These are phyloP conservation scores for Tetragnatha versicolor DNA, from an alignment of 1,140 invertebrate genomes.

Conservation along the genomic window DNA sequence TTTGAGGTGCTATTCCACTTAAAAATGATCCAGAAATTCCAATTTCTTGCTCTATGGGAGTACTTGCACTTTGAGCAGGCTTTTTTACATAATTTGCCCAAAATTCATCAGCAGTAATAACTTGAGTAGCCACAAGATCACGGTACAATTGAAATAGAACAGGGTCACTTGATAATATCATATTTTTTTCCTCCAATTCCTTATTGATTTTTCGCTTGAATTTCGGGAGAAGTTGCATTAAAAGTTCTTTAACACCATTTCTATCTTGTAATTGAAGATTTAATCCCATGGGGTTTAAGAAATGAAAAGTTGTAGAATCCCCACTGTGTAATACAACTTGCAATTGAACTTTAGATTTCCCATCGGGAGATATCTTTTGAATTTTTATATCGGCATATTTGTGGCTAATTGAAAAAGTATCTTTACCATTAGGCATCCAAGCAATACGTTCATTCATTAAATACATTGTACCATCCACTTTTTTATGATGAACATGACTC, in stretches of 20 bases:
- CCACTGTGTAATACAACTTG: constrained; percentile 96
- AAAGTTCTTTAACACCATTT: constrained; percentile 90
- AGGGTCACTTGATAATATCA: constrained; percentile 68
- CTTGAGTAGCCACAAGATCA: constrained; percentile 92
- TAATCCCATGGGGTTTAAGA: constrained; percentile 85
- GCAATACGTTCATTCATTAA: constrained; percentile 93
- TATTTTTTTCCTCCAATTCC: constrained; percentile 73
- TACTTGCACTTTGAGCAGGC: constrained; percentile 11
- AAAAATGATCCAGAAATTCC: constrained; percentile 60
- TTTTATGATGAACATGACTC: constrained; percentile 91
- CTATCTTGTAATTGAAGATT: constrained; percentile 86
- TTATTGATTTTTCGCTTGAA: constrained; percentile 94
- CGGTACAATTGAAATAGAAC: constrained; percentile 69
- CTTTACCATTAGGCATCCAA: constrained; percentile 91
- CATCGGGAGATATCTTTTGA: constrained; percentile 98
- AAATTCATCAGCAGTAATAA: constrained; percentile 94
- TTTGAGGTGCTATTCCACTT: constrained; percentile 94
- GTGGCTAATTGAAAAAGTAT: constrained; percentile 90
- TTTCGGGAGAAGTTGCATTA: constrained; percentile 91
- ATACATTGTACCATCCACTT: constrained; percentile 94
- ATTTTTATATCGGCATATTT: constrained; percentile 96
- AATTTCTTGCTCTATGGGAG: constrained; percentile 58
- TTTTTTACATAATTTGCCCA: constrained; percentile 83
- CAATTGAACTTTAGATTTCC: constrained; percentile 98
- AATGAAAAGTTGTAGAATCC: constrained; percentile 96